phyloP scores from a whole-genome alignment of 2,888 invertebrate species.

The Sinohyriopsis cumingii region DNA sequence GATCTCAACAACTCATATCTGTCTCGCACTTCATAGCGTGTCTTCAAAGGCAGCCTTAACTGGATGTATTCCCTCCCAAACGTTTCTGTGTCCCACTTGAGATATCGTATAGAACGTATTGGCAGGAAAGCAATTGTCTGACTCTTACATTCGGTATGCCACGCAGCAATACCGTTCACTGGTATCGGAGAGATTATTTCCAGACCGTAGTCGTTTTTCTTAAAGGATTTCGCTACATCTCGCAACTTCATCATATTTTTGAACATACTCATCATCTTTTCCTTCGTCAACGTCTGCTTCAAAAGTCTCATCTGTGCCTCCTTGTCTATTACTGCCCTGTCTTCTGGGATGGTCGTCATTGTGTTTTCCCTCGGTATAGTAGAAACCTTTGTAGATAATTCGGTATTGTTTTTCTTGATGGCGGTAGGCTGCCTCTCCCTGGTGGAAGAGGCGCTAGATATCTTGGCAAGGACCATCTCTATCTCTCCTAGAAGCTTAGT shows the following conservation, averaged over 20 bases:
- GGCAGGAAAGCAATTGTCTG: conserved; percentile 28
- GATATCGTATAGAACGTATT: conserved; percentile 30
- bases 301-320: too few relatives aligned
- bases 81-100: conserved; percentile 22
- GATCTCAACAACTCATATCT: conserved; percentile 38
- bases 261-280: conserved; percentile 26
- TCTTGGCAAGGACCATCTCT: too few relatives aligned
- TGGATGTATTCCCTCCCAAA: conserved; percentile 28
- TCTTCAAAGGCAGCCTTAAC: conserved; percentile 23
- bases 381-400: too few relatives aligned
- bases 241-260: conserved; percentile 29
- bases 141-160: conserved; percentile 26
- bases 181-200: conserved; percentile 28
- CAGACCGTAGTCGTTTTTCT: conserved; percentile 27
- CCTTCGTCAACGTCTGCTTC: conserved; percentile 16
- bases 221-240: conserved; percentile 22
- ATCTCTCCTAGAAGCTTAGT: too few relatives aligned
- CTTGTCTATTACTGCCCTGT: too few relatives aligned
- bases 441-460: too few relatives aligned
- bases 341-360: too few relatives aligned
- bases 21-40: conserved; percentile 14
- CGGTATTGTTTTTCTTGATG: too few relatives aligned
- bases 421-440: too few relatives aligned
- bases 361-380: too few relatives aligned
- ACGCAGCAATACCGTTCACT: conserved; percentile 29